These are phyloP conservation scores for Sesamia nonagrioides DNA, from an alignment of 1,140 invertebrate species.

Conservation along the genomic window DNA sequence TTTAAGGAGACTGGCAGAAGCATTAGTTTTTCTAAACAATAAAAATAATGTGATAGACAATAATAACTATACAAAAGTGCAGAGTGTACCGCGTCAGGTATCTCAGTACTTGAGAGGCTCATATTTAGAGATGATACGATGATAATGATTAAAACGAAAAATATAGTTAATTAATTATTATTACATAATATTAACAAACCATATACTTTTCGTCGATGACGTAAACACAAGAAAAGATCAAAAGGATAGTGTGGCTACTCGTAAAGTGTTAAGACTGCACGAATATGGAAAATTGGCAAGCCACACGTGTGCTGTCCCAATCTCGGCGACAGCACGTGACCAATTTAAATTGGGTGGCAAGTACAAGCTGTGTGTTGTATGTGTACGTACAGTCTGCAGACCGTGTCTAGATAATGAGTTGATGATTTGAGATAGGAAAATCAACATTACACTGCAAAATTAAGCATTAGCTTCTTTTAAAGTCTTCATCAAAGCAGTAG, in stretches of 20 bases:
- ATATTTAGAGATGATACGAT: background rate
- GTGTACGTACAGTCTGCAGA: conserved; percentile 1
- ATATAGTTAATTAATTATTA: too few species aligned
- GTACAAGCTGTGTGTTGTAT: background rate
- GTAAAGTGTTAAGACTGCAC: conserved; percentile 5
- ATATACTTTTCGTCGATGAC: background rate
- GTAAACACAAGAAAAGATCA: background rate
- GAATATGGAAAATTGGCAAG: conserved; percentile 29
- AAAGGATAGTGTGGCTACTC: background rate
- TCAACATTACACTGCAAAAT: background rate
- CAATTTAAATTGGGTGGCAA: conserved; percentile 38
- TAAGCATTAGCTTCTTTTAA: background rate
- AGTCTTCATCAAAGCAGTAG: background rate
- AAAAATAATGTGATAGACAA: too few species aligned
- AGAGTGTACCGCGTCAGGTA: background rate
- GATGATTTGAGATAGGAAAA: background rate
- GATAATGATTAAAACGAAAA: background rate
- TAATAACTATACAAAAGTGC: too few species aligned
- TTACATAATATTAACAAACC: too few species aligned
- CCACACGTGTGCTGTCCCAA: conserved; percentile 26
- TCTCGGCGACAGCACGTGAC: conserved; percentile 5
- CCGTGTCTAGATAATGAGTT: conserved; percentile 11
- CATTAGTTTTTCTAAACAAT: too few species aligned
- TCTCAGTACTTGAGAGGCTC: background rate
- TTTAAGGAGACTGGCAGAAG: too few species aligned